Evolutionary conservation across 2,888 invertebrate species (phyloP).

Genomic region (Glaucopsyche alexis): DNA sequence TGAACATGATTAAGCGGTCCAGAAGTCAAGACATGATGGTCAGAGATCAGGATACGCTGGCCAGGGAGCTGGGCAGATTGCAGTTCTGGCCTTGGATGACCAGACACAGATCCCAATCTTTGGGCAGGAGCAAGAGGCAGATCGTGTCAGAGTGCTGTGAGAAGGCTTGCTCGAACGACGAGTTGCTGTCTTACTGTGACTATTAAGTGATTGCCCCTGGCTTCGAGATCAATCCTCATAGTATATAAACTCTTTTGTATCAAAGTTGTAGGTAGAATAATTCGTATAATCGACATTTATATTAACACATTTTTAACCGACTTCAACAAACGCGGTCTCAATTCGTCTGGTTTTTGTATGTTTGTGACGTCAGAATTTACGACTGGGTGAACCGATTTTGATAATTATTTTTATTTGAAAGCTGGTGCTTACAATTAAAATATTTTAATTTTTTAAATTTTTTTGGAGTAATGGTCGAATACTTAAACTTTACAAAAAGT

Average conservation of each 20-base stretch:
- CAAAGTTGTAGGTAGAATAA: not conserved
- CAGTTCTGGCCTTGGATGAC: slow-evolving; percentile 43
- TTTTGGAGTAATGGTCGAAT: too few species aligned
- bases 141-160: slow-evolving; percentile 51
- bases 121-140: slow-evolving; percentile 46
- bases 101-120: slow-evolving; percentile 39
- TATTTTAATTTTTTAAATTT: too few species aligned
- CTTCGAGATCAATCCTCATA: not conserved
- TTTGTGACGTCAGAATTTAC: too few species aligned
- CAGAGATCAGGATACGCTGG: not conserved
- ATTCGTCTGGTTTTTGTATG: too few species aligned
- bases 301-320: too few species aligned
- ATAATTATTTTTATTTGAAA: too few species aligned
- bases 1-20: slow-evolving; percentile 21
- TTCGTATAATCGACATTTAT: too few species aligned
- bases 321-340: too few species aligned
- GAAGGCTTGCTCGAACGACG: slow-evolving; percentile 44
- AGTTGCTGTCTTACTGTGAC: slow-evolving; percentile 34
- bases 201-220: slow-evolving; percentile 19
- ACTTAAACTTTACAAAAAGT: too few species aligned
- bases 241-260: not conserved
- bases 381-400: too few species aligned
- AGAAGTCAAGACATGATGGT: not conserved
- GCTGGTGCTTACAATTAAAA: too few species aligned
- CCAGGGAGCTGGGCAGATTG: not conserved